A percentile compares a stretch with the other conserved stretches of the same genome.
These are phyloP conservation scores for Mohoua ochrocephala DNA, from an alignment of 2,113 vertebrate species.

Conservation along the genomic window DNA sequence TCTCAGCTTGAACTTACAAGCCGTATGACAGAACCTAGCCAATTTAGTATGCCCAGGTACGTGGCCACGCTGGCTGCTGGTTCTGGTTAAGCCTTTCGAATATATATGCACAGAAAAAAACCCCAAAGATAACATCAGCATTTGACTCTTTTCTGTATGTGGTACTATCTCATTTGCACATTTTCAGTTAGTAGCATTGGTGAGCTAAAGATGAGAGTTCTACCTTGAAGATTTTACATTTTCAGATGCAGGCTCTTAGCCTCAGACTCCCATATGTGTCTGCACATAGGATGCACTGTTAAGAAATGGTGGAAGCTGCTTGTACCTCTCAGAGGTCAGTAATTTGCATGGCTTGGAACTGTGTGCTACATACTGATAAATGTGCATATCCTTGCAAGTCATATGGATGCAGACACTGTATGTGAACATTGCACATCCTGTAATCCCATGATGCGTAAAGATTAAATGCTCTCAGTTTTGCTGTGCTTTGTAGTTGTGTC, in stretches of 20 bases:
- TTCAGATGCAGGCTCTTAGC: neutral
- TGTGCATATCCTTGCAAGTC: neutral
- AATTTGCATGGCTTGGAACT: neutral
- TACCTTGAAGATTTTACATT: neutral
- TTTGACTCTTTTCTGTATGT: neutral
- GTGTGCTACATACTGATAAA: neutral
- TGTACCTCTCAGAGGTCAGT: neutral
- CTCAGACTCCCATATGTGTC: neutral
- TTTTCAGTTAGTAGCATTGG: neutral
- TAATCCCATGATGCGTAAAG: neutral
- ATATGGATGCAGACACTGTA: neutral
- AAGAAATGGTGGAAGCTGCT: neutral
- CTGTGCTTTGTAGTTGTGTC: neutral
- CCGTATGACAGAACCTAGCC: neutral
- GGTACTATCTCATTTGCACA: neutral
- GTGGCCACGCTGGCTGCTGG: neutral
- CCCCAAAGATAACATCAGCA: neutral
- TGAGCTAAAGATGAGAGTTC: neutral
- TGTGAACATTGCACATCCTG: neutral
- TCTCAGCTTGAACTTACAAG: neutral
- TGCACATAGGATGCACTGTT: neutral
- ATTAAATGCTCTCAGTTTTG: neutral
- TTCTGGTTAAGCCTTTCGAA: neutral
- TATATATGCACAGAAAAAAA: neutral
- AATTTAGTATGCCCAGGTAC: neutral